phyloP scores from a whole-genome alignment of 2,888 invertebrate genomes.

The Leptura quadrifasciata region DNA sequence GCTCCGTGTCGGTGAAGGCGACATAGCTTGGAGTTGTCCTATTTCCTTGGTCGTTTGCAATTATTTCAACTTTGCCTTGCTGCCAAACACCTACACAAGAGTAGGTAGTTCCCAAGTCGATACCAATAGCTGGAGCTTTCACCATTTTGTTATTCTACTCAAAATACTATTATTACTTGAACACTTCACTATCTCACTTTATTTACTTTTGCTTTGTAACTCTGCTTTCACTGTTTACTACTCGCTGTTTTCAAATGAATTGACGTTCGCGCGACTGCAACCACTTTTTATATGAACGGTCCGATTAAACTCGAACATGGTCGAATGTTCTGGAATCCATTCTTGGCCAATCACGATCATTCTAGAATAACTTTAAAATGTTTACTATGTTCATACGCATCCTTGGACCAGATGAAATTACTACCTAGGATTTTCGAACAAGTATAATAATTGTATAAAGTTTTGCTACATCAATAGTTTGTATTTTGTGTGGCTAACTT shows the following conservation, averaged over 20 bases:
- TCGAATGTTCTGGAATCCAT: neutral
- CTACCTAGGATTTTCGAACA: neutral
- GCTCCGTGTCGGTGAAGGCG: too few relatives aligned
- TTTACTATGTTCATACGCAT: too few relatives aligned
- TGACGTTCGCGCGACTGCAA: neutral
- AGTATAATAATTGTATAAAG: too few relatives aligned
- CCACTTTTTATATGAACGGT: neutral
- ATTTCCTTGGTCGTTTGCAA: too few relatives aligned
- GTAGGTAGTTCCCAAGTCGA: slow-evolving; percentile 36
- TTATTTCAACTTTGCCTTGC: too few relatives aligned
- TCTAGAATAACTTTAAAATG: too few relatives aligned
- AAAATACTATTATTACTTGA: neutral
- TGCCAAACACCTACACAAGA: slow-evolving; percentile 34
- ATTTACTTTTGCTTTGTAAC: neutral
- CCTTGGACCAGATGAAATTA: too few relatives aligned
- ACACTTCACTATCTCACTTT: neutral
- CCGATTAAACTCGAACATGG: neutral
- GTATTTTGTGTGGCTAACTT: too few relatives aligned
- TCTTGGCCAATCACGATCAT: too few relatives aligned
- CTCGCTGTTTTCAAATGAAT: neutral
- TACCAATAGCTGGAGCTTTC: slow-evolving; percentile 35
- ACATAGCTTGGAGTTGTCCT: too few relatives aligned
- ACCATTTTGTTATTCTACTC: slow-evolving; percentile 16
- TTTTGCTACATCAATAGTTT: too few relatives aligned
- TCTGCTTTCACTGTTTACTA: neutral